Percentiles rank a stretch among this genome's conserved stretches.
phyloP scores from a whole-genome alignment of 2,113 vertebrate species.

The Pseudorhombus dupliciocellatus region DNA sequence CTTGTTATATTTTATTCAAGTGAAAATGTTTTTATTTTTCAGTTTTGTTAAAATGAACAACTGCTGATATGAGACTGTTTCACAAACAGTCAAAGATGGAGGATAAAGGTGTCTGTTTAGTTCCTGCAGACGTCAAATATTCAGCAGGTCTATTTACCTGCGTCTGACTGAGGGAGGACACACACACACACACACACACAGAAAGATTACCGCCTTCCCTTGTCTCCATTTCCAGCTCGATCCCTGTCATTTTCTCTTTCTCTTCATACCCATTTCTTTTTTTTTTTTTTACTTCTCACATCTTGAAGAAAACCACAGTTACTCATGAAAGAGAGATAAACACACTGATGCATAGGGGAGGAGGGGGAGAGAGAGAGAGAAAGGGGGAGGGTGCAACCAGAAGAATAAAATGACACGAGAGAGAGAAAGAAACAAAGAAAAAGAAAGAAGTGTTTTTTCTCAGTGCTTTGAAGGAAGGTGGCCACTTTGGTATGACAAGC shows the following conservation, averaged over 20 bases:
- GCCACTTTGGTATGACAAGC: conserved; percentile 85
- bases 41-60: neutral
- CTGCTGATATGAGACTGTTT: conserved; percentile 10
- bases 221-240: conserved; percentile 61
- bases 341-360: conserved; percentile 45
- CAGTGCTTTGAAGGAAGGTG: conserved; percentile 49
- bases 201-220: conserved; percentile 52
- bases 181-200: conserved; percentile 19
- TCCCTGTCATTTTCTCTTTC: conserved; percentile 58
- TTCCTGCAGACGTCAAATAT: conserved; percentile 57
- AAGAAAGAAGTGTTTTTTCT: conserved; percentile 19
- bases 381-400: conserved; percentile 80
- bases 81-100: conserved; percentile 1
- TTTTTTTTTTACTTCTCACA: conserved; percentile 63
- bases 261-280: conserved; percentile 63
- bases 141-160: conserved; percentile 46
- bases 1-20: no score
- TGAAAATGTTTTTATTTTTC: no score
- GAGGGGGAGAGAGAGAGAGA: neutral
- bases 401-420: neutral
- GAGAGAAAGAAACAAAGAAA: conserved; percentile 83
- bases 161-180: conserved; percentile 23
- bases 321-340: conserved; percentile 48
- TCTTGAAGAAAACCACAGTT: conserved; percentile 24
- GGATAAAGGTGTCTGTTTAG: conserved; percentile 34